phyloP scores from a whole-genome alignment of 2,113 vertebrate genomes.

The Ictalurus punctatus region DNA sequence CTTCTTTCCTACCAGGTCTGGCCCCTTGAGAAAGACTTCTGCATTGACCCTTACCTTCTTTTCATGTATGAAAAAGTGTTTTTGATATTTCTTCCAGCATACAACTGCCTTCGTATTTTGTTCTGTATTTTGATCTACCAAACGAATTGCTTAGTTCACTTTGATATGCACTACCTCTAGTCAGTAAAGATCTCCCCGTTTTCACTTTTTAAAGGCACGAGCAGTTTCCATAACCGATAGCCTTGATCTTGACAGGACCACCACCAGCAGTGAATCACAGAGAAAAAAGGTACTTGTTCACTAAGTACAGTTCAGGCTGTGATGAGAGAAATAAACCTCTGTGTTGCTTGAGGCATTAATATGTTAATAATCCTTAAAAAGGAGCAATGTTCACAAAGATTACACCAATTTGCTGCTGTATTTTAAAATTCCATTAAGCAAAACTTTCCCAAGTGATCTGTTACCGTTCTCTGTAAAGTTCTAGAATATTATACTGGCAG shows the following conservation, averaged over 20 bases:
- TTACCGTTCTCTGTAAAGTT: not conserved
- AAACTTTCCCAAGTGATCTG: not conserved
- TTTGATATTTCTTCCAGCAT: not conserved
- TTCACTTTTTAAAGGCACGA: not conserved
- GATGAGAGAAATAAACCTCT: constrained; percentile 11
- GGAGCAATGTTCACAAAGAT: constrained; percentile 16
- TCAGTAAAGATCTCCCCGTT: not conserved
- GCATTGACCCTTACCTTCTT: not conserved
- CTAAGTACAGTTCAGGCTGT: not conserved
- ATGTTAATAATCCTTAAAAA: constrained; percentile 16
- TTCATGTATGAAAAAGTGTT: not conserved
- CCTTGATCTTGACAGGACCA: constrained; percentile 6
- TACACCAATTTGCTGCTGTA: constrained; percentile 2
- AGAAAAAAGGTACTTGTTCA: not conserved
- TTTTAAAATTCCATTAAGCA: constrained; percentile 35
- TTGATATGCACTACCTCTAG: not conserved
- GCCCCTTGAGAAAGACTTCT: not conserved
- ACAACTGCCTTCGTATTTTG: not conserved
- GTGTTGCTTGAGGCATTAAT: constrained; percentile 9
- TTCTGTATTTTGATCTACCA: not conserved
- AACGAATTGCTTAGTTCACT: not conserved
- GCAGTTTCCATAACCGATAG: not conserved
- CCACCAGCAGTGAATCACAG: not conserved
- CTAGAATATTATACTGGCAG: not conserved
- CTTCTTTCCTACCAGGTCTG: not conserved